Percentiles rank a stretch among this genome's conserved stretches.
Evolutionary conservation across 2,797 vertebrate species (phyloP).

Genomic region (Trachops cirrhosus): DNA sequence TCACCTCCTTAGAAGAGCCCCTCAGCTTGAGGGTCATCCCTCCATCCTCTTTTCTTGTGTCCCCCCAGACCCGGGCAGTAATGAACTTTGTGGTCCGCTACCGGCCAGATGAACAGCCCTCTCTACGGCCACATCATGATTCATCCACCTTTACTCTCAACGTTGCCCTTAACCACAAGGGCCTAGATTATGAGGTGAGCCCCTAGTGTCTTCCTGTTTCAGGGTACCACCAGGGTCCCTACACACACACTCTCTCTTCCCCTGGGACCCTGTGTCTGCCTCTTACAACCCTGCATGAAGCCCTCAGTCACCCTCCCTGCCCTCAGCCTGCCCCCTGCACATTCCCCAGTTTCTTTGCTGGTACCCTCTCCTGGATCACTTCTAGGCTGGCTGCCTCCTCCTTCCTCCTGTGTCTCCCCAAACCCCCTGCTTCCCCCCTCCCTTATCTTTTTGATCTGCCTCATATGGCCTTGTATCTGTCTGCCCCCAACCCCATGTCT

Average conservation of each 20-base stretch:
- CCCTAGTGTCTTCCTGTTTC: rapidly evolving
- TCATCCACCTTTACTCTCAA: constrained; percentile 94
- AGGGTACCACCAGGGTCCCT: rapidly evolving
- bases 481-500: rapidly evolving
- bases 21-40: not conserved
- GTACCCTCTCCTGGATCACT: not conserved
- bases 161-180: constrained; percentile 89
- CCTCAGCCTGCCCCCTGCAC: not conserved
- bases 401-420: not conserved
- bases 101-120: constrained; percentile 91
- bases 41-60: not conserved
- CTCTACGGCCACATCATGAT: constrained; percentile 91
- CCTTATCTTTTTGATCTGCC: not conserved
- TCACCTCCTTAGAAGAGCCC: not conserved
- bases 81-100: constrained; percentile 96
- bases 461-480: not conserved
- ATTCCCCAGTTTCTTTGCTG: not conserved
- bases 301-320: not conserved
- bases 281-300: rapidly evolving
- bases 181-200: constrained; percentile 88
- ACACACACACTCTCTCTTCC: not conserved
- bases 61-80: constrained; percentile 86
- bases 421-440: not conserved
- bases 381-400: not conserved
- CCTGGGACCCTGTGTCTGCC: not conserved